phyloP scores from a whole-genome alignment of 2,888 invertebrate genomes.

The Ectemnius lituratus region DNA sequence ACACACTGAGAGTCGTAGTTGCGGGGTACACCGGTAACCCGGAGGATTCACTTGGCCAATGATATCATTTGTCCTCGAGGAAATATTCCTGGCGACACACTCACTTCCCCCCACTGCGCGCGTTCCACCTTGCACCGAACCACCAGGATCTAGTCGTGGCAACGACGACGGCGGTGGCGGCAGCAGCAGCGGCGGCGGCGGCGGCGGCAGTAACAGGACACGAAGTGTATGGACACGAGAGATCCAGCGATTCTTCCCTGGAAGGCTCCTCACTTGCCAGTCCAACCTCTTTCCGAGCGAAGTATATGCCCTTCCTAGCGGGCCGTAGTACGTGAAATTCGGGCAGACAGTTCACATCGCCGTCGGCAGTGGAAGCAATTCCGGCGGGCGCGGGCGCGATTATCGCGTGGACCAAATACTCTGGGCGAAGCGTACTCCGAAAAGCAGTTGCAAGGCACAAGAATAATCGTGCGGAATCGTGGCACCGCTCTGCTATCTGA shows the following conservation, averaged over 20 bases:
- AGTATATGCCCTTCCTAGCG: neutral
- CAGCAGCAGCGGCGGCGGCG: neutral
- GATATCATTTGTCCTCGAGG: conserved; percentile 52
- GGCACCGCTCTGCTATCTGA: conserved; percentile 10
- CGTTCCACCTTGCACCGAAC: conserved; percentile 21
- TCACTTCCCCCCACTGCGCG: conserved; percentile 37
- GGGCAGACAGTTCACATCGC: conserved; percentile 12
- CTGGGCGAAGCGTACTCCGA: neutral
- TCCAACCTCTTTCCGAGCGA: conserved; percentile 13
- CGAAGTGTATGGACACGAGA: too few species aligned
- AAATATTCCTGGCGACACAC: conserved; percentile 31
- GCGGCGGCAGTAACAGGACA: neutral
- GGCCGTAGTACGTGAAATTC: neutral
- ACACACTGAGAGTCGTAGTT: neutral
- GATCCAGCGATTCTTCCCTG: too few species aligned
- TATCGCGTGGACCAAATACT: neutral
- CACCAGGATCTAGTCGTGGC: conserved; percentile 18
- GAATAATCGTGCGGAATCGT: conserved; percentile 5
- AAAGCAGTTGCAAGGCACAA: conserved; percentile 4
- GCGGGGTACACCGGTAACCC: conserved; percentile 7
- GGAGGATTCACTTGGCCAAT: conserved; percentile 37
- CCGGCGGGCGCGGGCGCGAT: conserved; percentile 1
- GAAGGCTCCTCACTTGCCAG: too few species aligned
- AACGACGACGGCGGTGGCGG: conserved; percentile 1
- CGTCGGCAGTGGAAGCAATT: conserved; percentile 32